A percentile compares a stretch with the other conserved stretches of the same genome.
phyloP scores from a whole-genome alignment of 2,797 vertebrate genomes.

The Clarias laeviceps region DNA sequence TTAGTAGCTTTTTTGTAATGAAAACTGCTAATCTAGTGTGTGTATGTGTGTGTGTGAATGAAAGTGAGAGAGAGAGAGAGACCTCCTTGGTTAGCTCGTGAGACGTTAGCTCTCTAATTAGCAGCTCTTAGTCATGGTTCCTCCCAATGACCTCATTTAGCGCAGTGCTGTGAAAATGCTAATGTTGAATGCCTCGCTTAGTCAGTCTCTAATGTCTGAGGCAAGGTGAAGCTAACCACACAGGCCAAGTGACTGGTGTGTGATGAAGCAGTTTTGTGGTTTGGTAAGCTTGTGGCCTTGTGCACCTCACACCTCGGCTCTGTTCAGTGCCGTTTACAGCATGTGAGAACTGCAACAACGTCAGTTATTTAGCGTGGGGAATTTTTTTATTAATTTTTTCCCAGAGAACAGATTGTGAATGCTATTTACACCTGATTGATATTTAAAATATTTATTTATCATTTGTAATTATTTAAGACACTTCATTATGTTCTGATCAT shows the following conservation, averaged over 20 bases:
- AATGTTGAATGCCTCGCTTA: constrained; percentile 46
- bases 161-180: constrained; percentile 49
- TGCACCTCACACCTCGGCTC: neutral
- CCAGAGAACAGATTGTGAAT: neutral
- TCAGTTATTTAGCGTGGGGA: too few relatives aligned
- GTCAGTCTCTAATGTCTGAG: constrained; percentile 25
- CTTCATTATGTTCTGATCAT: neutral
- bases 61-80: neutral
- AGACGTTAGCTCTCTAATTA: constrained; percentile 63
- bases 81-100: constrained; percentile 29
- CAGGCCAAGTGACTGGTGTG: neutral
- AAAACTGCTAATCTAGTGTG: constrained; percentile 34
- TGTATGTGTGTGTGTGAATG: constrained; percentile 38
- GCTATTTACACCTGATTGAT: neutral
- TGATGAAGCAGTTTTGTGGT: neutral
- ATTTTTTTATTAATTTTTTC: too few relatives aligned
- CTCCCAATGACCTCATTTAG: constrained; percentile 61
- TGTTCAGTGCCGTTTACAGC: neutral
- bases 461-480: neutral
- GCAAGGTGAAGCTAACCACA: constrained; percentile 17
- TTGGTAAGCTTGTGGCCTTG: neutral
- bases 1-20: constrained; percentile 22
- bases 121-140: constrained; percentile 69
- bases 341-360: too few relatives aligned
- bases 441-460: neutral